Evolutionary conservation across 92 coral and sea anemone genomes (phyloP), one percentile per base, ranked within the genome.

Genomic region (Heteractis magnifica): DNA sequence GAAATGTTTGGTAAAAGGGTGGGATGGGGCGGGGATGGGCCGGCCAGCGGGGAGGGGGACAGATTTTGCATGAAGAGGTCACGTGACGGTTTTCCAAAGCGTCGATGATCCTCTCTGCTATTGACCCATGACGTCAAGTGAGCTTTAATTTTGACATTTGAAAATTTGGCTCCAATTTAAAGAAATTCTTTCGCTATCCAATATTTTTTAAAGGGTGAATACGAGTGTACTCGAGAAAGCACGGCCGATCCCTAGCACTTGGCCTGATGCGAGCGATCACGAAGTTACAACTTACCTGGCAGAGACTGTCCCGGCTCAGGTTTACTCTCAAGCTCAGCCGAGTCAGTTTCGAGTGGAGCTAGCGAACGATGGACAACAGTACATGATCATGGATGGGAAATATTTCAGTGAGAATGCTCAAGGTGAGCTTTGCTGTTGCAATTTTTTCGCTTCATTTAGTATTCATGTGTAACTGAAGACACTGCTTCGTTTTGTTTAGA

Each of bases 291-390:
- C 75, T 14, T 72, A 81, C 4, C 13, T 75, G 56, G 26, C 73
- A 4, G 26, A 56, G 14, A 26, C 64, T 10, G 71, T 70, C 51
- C 49, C 84, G 18, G 73, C 84, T 18, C 84, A 81, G 10, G n/a
- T 49, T 41, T 79, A 79, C 21, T 79, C 84, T 75, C 72, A 65
- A 16, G 65, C 76, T 68, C 84, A 81, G 70, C 59, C 84, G 4
- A 72, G 70, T 50, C 84, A 72, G 4, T 20, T 81, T 9, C 84
- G 77, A 48, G 77, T 81, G 64, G 84, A 81, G 51, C 8, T 81
- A 48, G 84, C 77, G 20, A 81, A 70, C 65, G 64, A 81, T 55
- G 84, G 84, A 70, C 84, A 81, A 70, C 84, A 81, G 77, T 81
- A 81, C 51, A 81, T 81, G 84, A 81, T 81, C 20, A 62, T 81